A percentile compares a stretch with the other conserved stretches of the same genome.
phyloP scores from a whole-genome alignment of 2,797 vertebrate genomes.

The Protosalanx chinensis region DNA sequence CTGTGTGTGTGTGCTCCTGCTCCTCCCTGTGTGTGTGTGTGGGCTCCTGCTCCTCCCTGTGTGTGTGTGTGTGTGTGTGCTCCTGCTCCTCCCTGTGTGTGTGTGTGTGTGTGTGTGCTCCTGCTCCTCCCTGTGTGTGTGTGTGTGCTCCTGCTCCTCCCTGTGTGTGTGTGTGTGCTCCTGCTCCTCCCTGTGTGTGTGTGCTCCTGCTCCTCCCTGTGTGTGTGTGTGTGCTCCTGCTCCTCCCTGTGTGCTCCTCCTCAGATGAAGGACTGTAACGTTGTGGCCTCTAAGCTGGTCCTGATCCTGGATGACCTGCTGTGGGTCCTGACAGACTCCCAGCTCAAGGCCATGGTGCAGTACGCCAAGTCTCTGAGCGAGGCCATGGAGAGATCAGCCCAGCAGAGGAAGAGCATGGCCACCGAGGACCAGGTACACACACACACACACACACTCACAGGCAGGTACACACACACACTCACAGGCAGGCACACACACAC shows the following conservation, averaged over 20 bases:
- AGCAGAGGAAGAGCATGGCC: constrained; percentile 95
- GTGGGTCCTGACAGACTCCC: constrained; percentile 98
- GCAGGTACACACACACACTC: background rate
- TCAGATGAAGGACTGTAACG: constrained; percentile 96
- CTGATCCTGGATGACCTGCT: constrained; percentile 94
- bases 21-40: constrained; percentile 4
- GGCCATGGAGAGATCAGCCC: constrained; percentile 95
- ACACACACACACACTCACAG: background rate
- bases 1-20: background rate
- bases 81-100: background rate
- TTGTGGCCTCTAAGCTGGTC: constrained; percentile 93
- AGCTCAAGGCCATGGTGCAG: constrained; percentile 98
- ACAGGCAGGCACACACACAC: no score
- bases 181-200: constrained; percentile 12
- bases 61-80: background rate
- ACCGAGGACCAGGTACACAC: constrained; percentile 75
- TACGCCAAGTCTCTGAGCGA: constrained; percentile 98
- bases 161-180: background rate
- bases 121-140: background rate
- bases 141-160: background rate
- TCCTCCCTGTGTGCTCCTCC: background rate
- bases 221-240: background rate
- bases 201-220: no score
- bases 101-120: background rate
- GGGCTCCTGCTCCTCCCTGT: background rate